Percentiles rank a stretch among this genome's conserved stretches.
These are phyloP conservation scores for Stratiomys singularior DNA, from an alignment of 2,888 invertebrate genomes.

Conservation along the genomic window DNA sequence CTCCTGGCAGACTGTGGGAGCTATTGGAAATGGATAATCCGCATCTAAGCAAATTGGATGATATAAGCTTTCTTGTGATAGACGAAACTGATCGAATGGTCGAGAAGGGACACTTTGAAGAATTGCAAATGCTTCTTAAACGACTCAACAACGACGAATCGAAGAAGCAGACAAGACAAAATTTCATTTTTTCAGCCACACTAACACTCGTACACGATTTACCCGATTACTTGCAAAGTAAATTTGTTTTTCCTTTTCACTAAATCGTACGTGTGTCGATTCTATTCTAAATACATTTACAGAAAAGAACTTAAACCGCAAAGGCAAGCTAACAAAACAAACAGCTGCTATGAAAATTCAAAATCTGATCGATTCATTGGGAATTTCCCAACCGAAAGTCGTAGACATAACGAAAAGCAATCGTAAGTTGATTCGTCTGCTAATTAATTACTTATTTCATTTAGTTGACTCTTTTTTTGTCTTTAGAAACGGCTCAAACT, in stretches of 20 bases:
- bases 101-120: slow-evolving; percentile 95
- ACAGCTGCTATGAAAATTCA: slow-evolving; percentile 81
- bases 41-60: slow-evolving; percentile 77
- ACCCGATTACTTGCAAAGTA: slow-evolving; percentile 76
- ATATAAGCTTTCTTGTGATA: slow-evolving; percentile 88
- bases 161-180: slow-evolving; percentile 77
- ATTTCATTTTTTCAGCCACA: slow-evolving; percentile 97
- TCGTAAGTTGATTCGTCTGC: slow-evolving; percentile 65
- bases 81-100: slow-evolving; percentile 99
- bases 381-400: slow-evolving; percentile 89
- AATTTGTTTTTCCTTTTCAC: slow-evolving; percentile 47
- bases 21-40: slow-evolving; percentile 81
- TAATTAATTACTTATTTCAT: not conserved
- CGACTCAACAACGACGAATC: slow-evolving; percentile 77
- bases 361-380: slow-evolving; percentile 80
- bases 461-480: not conserved
- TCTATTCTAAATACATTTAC: not conserved
- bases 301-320: slow-evolving; percentile 61
- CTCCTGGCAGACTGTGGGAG: slow-evolving; percentile 98
- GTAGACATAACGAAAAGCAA: slow-evolving; percentile 88
- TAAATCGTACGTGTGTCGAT: not conserved
- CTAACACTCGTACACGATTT: slow-evolving; percentile 90
- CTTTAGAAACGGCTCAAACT: slow-evolving; percentile 79
- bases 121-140: slow-evolving; percentile 83
- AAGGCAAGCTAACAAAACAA: slow-evolving; percentile 70